phyloP scores from a whole-genome alignment of 2,113 vertebrate genomes.

The Sorex araneus region DNA sequence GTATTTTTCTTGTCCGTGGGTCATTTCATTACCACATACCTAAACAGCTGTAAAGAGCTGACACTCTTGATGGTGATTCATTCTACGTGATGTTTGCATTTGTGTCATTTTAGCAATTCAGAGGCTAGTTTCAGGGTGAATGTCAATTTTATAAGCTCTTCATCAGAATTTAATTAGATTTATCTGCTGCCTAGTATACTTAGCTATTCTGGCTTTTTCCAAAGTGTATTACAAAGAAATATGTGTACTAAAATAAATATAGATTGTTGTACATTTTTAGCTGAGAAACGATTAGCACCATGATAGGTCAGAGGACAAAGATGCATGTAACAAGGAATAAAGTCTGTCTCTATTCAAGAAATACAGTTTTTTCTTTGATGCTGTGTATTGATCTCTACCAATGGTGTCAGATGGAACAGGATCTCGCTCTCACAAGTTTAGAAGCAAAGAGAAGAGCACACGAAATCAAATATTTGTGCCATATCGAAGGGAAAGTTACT shows the following conservation, averaged over 20 bases:
- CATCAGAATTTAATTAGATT: constrained; percentile 53
- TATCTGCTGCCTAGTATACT: constrained; percentile 35
- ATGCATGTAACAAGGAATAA: neutral
- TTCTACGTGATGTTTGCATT: constrained; percentile 82
- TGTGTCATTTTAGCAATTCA: constrained; percentile 77
- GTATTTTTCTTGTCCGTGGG: constrained; percentile 93
- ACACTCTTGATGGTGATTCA: constrained; percentile 89
- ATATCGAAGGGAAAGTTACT: constrained; percentile 34
- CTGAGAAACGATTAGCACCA: neutral
- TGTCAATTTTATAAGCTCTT: constrained; percentile 76
- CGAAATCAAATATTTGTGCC: neutral
- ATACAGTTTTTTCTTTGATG: neutral
- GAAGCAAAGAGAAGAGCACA: neutral
- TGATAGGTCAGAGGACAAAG: neutral
- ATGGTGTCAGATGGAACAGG: neutral
- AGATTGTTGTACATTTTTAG: neutral
- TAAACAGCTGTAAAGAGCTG: constrained; percentile 93
- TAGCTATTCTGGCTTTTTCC: constrained; percentile 48
- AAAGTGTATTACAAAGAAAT: constrained; percentile 29
- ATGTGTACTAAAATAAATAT: constrained; percentile 54
- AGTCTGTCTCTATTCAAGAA: neutral
- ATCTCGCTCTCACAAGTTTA: neutral
- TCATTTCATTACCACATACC: constrained; percentile 93
- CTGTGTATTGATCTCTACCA: neutral
- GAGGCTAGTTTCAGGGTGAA: constrained; percentile 73